Percentiles rank a stretch among this genome's conserved stretches.
Evolutionary conservation across 2,113 vertebrate species (phyloP).

Genomic region (Pangasianodon hypophthalmus): DNA sequence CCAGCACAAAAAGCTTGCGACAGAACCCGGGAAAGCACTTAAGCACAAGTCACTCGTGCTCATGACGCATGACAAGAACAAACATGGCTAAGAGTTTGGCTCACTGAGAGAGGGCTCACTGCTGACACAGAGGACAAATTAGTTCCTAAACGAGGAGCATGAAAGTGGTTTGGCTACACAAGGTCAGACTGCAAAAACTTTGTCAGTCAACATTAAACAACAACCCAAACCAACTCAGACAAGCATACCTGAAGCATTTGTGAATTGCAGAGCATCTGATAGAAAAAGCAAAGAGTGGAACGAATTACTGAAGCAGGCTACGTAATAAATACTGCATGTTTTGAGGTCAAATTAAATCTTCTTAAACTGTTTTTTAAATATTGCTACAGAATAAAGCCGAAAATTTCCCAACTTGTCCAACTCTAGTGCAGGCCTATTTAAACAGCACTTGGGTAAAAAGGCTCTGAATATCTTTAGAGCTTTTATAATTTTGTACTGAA

Average conservation of each 20-base stretch:
- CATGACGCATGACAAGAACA: slow-evolving; percentile 5
- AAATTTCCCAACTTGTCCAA: not conserved
- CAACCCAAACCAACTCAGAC: not conserved
- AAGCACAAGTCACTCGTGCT: not conserved
- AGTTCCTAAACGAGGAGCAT: not conserved
- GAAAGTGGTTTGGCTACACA: not conserved
- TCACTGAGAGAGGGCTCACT: not conserved
- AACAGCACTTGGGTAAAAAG: not conserved
- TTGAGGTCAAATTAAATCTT: not conserved
- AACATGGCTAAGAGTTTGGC: not conserved
- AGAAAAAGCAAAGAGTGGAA: not conserved
- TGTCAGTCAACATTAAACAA: not conserved
- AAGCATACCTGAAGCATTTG: not conserved
- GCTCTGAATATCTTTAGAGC: too few relatives aligned
- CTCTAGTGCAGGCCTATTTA: too few relatives aligned
- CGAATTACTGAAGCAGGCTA: not conserved
- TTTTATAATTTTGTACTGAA: not conserved
- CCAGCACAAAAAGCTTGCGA: not conserved
- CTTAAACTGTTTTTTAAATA: not conserved
- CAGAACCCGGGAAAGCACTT: not conserved
- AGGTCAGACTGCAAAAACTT: not conserved
- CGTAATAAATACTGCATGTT: not conserved
- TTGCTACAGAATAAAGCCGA: not conserved
- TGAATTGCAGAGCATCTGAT: not conserved
- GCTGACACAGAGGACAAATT: not conserved